Base-by-base conservation (phyloP, 2,888 invertebrate species). In the Pediacus dermestoides region DNA sequence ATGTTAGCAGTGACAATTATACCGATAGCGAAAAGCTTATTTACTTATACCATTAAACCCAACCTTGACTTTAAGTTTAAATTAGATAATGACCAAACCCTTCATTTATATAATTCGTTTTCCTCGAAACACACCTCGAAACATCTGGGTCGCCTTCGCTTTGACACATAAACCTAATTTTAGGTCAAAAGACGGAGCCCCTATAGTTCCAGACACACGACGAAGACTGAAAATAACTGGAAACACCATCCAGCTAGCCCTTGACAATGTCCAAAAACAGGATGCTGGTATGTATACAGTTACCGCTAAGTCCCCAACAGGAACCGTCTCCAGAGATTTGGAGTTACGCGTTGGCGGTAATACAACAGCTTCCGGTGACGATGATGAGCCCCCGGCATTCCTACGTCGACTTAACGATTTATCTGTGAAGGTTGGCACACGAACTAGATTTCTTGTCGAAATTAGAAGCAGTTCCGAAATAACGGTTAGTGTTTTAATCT, bases 351-450 rank as follows among this genome's bases (percentile, higher is more conserved):
- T 82, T 30, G 78, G 77, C 44, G 78, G 77, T 61, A 42, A 44
- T 21, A 34, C 44, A 9, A 49, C 39, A 12, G 48, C 55, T 11
- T 22, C 41, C 11, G 48, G 40, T 28, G 48, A 46, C 12, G 81
- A 81, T 33, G 84, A 84, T 44, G 81, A 83, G 67, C 85, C 85
- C 6, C 93, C 94, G 13, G 75, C 81, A 50, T 92, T 94, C 71
- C 73, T 90, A 44, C 78, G 92, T 44, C 77, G 89, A 46, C 79
- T 93, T 34, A 85, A 83, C 61, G 90, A 93, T 70, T 79, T 91
- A 35, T 82, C 87, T 8, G 90, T 89, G 42, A 90, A 92, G 73
- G 90, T 93, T 60, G 92, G 92, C 60, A 88, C 89, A 26, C 76
- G 90, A 58, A 86, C 88, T 1, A 75, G 90, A 54, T 83, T 91